Percentiles rank a stretch among this genome's conserved stretches.
These are phyloP conservation scores for Plagodis pulveraria DNA, from an alignment of 2,888 invertebrate genomes.

Conservation along the genomic window DNA sequence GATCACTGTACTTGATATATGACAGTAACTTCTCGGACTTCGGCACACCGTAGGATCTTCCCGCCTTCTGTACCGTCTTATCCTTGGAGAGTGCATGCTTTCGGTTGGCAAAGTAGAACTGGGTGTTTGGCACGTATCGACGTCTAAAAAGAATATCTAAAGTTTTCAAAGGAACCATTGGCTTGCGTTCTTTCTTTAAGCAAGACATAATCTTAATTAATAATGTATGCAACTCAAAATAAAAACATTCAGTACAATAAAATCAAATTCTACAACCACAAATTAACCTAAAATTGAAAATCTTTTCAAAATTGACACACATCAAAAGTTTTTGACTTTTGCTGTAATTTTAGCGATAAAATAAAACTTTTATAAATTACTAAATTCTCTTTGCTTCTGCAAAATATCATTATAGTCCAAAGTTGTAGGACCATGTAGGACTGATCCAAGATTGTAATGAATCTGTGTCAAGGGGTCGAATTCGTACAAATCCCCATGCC, in stretches of 20 bases:
- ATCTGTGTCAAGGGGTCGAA: no score
- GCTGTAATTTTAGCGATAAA: no score
- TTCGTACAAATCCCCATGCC: no score
- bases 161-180: conserved; percentile 74
- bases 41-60: conserved; percentile 67
- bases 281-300: background rate
- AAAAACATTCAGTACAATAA: background rate
- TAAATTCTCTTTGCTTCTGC: no score
- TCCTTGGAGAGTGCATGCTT: conserved; percentile 58
- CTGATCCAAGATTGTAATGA: no score
- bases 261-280: background rate
- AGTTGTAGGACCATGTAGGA: no score
- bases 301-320: background rate
- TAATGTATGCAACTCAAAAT: conserved; percentile 8
- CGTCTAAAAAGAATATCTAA: conserved; percentile 76
- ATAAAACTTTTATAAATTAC: no score
- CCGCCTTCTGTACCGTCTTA: conserved; percentile 45
- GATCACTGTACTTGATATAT: conserved; percentile 77
- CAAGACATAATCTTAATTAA: conserved; percentile 55
- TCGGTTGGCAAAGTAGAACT: conserved; percentile 75
- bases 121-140: conserved; percentile 75
- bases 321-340: no score
- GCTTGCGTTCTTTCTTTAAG: conserved; percentile 64
- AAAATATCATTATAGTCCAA: no score
- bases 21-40: conserved; percentile 73